Conservation (phyloP, 1,140 invertebrate species). For the Tetraneura akinire region DNA sequence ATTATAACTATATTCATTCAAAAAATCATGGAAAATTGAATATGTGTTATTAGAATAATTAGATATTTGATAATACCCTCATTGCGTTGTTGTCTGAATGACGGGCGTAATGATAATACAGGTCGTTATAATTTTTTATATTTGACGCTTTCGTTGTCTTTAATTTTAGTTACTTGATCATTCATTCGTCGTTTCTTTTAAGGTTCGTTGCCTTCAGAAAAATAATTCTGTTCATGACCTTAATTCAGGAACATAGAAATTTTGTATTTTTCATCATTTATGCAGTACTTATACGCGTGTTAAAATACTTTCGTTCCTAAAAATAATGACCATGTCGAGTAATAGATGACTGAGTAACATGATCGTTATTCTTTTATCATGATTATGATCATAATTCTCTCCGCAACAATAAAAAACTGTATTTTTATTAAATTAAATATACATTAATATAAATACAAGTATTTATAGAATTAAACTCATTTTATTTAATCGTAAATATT, state of each 20-base stretch:
- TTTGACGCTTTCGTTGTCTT: neutral
- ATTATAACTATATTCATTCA: no score
- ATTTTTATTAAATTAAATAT: no score
- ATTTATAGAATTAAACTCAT: no score
- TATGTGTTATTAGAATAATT: no score
- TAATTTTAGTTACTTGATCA: neutral
- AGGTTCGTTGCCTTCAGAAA: neutral
- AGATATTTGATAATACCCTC: no score
- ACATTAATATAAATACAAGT: no score
- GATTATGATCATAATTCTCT: neutral
- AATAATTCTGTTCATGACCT: neutral
- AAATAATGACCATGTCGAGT: neutral
- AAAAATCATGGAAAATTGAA: no score
- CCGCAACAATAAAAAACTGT: no score
- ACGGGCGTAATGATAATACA: neutral
- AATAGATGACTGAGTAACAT: neutral
- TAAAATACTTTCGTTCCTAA: neutral
- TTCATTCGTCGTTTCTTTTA: neutral
- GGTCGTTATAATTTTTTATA: neutral
- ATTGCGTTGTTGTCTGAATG: no score
- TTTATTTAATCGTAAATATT: no score
- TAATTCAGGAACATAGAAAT: neutral
- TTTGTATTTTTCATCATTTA: neutral
- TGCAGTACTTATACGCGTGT: neutral
- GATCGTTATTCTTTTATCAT: neutral